Evolutionary conservation across 2,888 invertebrate genomes (phyloP).

Genomic region (Cheilosia variabilis): DNA sequence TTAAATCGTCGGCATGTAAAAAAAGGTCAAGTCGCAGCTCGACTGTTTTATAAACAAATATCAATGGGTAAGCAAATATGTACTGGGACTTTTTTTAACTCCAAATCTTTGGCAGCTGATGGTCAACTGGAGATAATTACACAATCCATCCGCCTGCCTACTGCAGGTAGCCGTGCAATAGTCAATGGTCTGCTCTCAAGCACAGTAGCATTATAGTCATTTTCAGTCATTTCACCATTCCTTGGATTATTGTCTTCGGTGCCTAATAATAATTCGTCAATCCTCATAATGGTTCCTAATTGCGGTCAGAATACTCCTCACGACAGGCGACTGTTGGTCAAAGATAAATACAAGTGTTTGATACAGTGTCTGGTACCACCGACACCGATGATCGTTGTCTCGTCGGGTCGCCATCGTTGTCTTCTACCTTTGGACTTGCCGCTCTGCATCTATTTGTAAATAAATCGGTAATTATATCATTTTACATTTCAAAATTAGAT

Average conservation of each 20-base stretch:
- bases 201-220: constrained; percentile 7
- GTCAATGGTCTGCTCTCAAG: neutral
- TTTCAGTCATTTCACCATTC: neutral
- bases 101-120: too few relatives aligned
- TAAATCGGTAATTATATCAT: constrained; percentile 47
- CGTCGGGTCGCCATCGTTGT: constrained; percentile 24
- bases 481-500: constrained; percentile 32
- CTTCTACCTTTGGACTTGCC: constrained; percentile 11
- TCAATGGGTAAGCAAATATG: too few relatives aligned
- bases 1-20: too few relatives aligned
- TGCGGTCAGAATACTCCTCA: constrained; percentile 30
- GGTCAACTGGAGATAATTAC: too few relatives aligned
- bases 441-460: constrained; percentile 32
- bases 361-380: constrained; percentile 2
- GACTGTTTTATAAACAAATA: too few relatives aligned
- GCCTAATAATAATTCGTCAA: constrained; percentile 20
- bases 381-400: too few relatives aligned
- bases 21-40: too few relatives aligned
- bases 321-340: constrained; percentile 13
- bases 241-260: constrained; percentile 3
- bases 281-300: constrained; percentile 39
- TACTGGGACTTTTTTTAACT: too few relatives aligned
- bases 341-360: constrained; percentile 31
- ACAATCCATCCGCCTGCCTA: too few relatives aligned
- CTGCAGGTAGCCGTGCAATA: neutral